Evolutionary conservation across 1,140 invertebrate genomes (phyloP).

Genomic region (Ips nitidus): DNA sequence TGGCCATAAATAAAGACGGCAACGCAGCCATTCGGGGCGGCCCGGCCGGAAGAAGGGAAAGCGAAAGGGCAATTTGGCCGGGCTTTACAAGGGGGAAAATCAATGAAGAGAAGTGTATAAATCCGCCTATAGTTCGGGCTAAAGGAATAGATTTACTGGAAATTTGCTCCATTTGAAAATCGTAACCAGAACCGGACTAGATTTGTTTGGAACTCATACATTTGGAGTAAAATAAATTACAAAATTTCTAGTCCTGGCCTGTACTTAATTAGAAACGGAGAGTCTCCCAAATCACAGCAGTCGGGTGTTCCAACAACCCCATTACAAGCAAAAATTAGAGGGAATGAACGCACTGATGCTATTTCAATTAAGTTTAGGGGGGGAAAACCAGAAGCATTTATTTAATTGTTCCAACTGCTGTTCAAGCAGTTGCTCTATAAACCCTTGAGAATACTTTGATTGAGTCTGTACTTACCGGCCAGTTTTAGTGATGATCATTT

Average conservation of each 20-base stretch:
- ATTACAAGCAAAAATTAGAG: conserved; percentile 26
- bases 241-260: background rate
- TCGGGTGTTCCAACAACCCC: conserved; percentile 21
- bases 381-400: too few relatives aligned
- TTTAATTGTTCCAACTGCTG: too few relatives aligned
- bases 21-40: conserved; percentile 13
- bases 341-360: conserved; percentile 23
- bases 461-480: conserved; percentile 73
- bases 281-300: conserved; percentile 13
- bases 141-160: conserved; percentile 28
- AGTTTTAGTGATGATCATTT: conserved; percentile 98
- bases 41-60: conserved; percentile 15
- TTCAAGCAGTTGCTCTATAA: background rate
- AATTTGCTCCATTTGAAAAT: conserved; percentile 13
- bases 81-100: conserved; percentile 25
- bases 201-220: background rate
- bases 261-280: conserved; percentile 20
- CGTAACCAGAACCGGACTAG: conserved; percentile 10
- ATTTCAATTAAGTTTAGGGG: conserved; percentile 17
- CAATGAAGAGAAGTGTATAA: conserved; percentile 32
- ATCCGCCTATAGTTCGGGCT: background rate
- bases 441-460: background rate
- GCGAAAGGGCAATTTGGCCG: conserved; percentile 25
- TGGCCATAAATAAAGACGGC: conserved; percentile 28
- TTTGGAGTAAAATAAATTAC: background rate